Evolutionary conservation across 2,113 vertebrate genomes (phyloP).

Genomic region (Hippolais icterina): DNA sequence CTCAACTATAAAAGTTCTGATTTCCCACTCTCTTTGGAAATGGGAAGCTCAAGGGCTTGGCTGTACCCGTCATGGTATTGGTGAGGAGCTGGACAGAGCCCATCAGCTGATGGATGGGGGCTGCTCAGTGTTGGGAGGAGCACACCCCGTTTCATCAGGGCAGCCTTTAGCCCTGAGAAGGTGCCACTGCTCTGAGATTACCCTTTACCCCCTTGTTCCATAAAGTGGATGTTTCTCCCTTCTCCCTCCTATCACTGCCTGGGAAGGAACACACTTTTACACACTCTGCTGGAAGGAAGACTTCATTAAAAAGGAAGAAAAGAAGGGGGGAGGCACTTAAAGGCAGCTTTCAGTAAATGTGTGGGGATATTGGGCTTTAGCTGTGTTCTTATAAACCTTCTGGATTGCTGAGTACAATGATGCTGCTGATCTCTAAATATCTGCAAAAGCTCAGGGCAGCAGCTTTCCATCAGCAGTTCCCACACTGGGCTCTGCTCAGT

Average conservation of each 20-base stretch:
- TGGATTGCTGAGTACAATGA: not conserved
- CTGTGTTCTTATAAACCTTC: not conserved
- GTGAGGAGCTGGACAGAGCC: not conserved
- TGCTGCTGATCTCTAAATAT: not conserved
- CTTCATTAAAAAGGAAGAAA: not conserved
- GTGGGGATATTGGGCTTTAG: not conserved
- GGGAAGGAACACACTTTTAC: not conserved
- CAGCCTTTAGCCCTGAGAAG: not conserved
- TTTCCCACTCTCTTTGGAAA: not conserved
- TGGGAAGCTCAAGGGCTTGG: not conserved
- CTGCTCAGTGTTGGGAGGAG: not conserved
- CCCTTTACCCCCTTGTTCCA: not conserved
- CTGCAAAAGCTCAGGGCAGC: not conserved
- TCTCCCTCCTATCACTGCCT: not conserved
- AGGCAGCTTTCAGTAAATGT: not conserved
- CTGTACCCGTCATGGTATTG: accelerated
- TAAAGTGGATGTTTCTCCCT: not conserved
- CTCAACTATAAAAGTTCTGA: not conserved
- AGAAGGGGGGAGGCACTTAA: not conserved
- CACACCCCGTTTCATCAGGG: not conserved
- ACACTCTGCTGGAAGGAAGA: not conserved
- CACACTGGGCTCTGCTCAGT: not conserved
- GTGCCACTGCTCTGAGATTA: not conserved
- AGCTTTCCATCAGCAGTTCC: not conserved
- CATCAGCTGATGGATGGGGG: not conserved